These are phyloP conservation scores for Silurus aristotelis DNA, from an alignment of 2,797 vertebrate species.

Conservation along the genomic window DNA sequence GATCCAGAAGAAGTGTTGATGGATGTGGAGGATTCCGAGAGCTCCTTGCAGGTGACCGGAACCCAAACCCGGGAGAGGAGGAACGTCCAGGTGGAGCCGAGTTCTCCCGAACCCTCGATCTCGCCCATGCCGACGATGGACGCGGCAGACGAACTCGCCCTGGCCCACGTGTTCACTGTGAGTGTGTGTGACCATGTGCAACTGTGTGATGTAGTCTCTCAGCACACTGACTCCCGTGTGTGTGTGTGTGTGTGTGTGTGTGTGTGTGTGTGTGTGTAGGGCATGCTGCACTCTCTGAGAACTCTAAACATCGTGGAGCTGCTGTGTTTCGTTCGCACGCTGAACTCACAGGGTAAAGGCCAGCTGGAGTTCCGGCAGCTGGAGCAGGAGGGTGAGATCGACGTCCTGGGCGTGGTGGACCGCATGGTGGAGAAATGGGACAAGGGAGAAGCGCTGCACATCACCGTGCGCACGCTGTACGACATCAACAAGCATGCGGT, in stretches of 20 bases:
- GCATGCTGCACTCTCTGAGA: constrained; percentile 24
- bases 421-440: constrained; percentile 40
- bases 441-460: constrained; percentile 31
- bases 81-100: not conserved
- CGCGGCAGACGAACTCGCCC: not conserved
- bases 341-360: constrained; percentile 16
- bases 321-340: constrained; percentile 34
- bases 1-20: not conserved
- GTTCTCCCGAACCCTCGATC: not conserved
- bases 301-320: constrained; percentile 1
- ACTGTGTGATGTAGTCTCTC: not conserved
- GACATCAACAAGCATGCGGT: not conserved
- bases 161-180: constrained; percentile 39
- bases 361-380: constrained; percentile 11
- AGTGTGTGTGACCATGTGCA: not conserved
- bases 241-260: constrained; percentile 1
- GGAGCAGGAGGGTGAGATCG: constrained; percentile 36
- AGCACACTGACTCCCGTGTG: not conserved
- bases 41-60: not conserved
- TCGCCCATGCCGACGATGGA: not conserved
- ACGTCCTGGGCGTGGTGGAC: constrained; percentile 49
- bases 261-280: constrained; percentile 35
- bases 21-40: constrained; percentile 6
- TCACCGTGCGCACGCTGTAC: constrained; percentile 14
- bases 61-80: not conserved